Evolutionary conservation across 2,113 vertebrate species (phyloP).

Genomic region (Perca schrenkii): DNA sequence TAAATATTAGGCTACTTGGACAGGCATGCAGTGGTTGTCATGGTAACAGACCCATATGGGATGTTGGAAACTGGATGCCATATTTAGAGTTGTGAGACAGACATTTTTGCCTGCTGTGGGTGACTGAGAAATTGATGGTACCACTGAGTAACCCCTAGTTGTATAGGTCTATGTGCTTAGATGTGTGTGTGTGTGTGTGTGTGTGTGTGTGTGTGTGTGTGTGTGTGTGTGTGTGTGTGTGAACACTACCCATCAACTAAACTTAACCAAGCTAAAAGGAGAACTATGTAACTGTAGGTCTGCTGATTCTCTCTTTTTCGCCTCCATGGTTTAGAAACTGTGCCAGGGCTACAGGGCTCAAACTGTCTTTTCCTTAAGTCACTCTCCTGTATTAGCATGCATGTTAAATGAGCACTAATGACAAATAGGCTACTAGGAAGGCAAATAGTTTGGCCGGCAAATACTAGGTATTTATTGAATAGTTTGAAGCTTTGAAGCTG

Average conservation of each 20-base stretch:
- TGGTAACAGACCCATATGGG: constrained; percentile 69
- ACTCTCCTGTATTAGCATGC: constrained; percentile 38
- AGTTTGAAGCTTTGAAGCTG: no score
- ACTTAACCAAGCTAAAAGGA: background rate
- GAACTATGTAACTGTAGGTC: constrained; percentile 28
- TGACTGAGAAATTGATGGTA: constrained; percentile 44
- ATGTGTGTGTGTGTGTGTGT: background rate
- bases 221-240: constrained; percentile 4
- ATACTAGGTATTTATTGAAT: no score
- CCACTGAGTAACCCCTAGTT: background rate
- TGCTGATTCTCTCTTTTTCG: constrained; percentile 19
- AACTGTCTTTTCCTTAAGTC: constrained; percentile 30
- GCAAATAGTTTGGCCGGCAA: no score
- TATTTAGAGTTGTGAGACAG: constrained; percentile 55
- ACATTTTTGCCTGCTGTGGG: constrained; percentile 30
- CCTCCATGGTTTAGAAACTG: constrained; percentile 41
- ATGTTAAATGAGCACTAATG: constrained; percentile 46
- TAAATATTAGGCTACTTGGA: constrained; percentile 74
- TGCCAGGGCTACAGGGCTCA: constrained; percentile 54
- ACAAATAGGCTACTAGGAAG: background rate
- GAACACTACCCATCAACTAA: constrained; percentile 1
- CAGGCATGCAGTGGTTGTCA: constrained; percentile 62
- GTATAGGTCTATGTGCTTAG: background rate
- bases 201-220: background rate
- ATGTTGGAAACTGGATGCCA: constrained; percentile 61